Conservation (phyloP, 2,888 invertebrate species). For the Drosophila siamana region DNA sequence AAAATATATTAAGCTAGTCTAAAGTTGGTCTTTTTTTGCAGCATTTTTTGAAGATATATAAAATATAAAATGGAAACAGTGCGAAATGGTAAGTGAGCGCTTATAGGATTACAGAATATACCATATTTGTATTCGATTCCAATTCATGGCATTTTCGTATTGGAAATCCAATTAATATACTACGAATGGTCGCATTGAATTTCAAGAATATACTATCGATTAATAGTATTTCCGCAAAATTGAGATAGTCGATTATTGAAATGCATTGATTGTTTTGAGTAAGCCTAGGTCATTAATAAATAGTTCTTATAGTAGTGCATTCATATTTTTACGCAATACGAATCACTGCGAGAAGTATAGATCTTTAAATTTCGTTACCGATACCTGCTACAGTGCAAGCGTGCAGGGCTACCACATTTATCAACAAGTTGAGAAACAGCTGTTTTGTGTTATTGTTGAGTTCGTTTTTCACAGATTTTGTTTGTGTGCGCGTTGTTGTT, state of each 20-base stretch:
- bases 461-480: constrained; percentile 23
- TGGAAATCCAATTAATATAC: background rate
- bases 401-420: constrained; percentile 19
- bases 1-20: no score
- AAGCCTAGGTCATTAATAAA: background rate
- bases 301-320: background rate
- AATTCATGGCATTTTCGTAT: background rate
- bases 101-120: background rate
- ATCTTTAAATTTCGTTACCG: background rate
- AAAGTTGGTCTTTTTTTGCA: no score
- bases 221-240: constrained; percentile 22
- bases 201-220: constrained; percentile 12
- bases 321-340: background rate
- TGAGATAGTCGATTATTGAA: background rate
- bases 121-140: background rate
- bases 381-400: constrained; percentile 1
- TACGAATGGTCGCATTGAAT: background rate
- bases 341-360: background rate
- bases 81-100: background rate
- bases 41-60: no score
- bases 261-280: constrained; percentile 6
- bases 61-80: no score
- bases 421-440: constrained; percentile 32
- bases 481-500: constrained; percentile 15
- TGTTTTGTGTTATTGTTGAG: constrained; percentile 27